These are phyloP conservation scores for Coenonympha arcania DNA, from an alignment of 2,888 invertebrate genomes.

Conservation along the genomic window DNA sequence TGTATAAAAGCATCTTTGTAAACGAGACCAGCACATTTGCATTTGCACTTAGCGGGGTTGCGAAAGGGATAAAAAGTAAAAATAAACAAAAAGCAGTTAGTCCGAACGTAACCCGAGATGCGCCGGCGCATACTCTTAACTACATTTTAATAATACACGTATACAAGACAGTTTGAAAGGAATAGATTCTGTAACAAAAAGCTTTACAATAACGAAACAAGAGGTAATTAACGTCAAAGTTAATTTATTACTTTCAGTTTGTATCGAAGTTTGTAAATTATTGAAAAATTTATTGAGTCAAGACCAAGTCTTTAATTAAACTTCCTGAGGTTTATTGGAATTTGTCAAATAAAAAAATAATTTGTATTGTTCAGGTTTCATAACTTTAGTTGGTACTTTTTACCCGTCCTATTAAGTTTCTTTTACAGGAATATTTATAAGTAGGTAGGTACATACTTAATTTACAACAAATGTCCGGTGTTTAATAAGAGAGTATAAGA, in stretches of 20 bases:
- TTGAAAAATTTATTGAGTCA: not conserved
- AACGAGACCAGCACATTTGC: conserved; percentile 63
- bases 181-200: conserved; percentile 1
- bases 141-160: conserved; percentile 9
- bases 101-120: conserved; percentile 36
- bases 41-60: conserved; percentile 60
- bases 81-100: conserved; percentile 51
- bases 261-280: not conserved
- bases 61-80: conserved; percentile 46
- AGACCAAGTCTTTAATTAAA: not conserved
- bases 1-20: conserved; percentile 62
- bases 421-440: too few species aligned
- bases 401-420: too few species aligned
- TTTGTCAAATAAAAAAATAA: not conserved
- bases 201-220: not conserved
- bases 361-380: too few species aligned
- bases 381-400: too few species aligned
- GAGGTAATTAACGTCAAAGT: not conserved
- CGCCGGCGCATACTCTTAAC: conserved; percentile 26
- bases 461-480: too few species aligned
- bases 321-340: not conserved
- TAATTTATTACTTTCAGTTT: not conserved
- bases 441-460: too few species aligned
- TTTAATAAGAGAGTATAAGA: too few species aligned
- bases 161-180: not conserved